phyloP scores from a whole-genome alignment of 2,797 vertebrate species.

The Leuciscus waleckii region DNA sequence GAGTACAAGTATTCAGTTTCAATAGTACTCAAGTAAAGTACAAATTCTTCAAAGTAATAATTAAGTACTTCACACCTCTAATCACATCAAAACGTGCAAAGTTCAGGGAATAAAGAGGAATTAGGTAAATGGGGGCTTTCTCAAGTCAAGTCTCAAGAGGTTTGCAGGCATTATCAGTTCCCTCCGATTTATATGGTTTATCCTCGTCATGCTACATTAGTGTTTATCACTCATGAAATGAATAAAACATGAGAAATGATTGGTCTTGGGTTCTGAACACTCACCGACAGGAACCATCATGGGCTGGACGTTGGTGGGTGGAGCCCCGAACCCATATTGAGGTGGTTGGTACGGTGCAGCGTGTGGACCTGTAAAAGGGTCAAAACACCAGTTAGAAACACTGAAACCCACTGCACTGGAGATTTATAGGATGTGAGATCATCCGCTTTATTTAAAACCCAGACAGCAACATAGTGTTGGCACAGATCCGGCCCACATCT shows the following conservation, averaged over 20 bases:
- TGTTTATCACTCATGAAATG: not conserved
- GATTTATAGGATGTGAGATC: not conserved
- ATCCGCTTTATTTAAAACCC: not conserved
- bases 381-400: not conserved
- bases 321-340: not conserved
- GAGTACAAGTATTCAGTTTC: too few relatives aligned
- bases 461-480: too few relatives aligned
- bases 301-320: not conserved
- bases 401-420: not conserved
- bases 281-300: not conserved
- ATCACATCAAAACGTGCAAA: not conserved
- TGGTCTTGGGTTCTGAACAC: not conserved
- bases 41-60: too few relatives aligned
- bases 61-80: not conserved
- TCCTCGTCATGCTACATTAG: not conserved
- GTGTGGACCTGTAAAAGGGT: not conserved
- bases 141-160: too few relatives aligned
- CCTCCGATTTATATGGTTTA: not conserved
- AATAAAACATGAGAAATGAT: not conserved
- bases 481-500: too few relatives aligned
- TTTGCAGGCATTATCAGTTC: too few relatives aligned
- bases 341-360: constrained; percentile 2
- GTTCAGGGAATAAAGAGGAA: too few relatives aligned
- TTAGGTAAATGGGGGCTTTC: too few relatives aligned
- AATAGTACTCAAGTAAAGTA: too few relatives aligned